Evolutionary conservation across 2,888 invertebrate genomes (phyloP).

Genomic region (Limnephilus lunatus): DNA sequence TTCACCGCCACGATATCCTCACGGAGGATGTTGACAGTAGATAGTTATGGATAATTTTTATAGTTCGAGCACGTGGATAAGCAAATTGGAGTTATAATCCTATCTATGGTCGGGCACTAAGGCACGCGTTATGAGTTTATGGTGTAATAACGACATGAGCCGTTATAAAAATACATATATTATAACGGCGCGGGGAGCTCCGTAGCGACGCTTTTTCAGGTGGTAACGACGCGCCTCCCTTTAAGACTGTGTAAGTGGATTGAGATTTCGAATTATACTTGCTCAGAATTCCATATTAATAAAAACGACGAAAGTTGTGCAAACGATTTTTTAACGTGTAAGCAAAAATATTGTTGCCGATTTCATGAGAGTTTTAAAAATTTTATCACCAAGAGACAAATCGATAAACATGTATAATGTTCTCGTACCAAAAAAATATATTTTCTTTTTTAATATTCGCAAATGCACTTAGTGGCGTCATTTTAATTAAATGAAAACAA

Average conservation of each 20-base stretch:
- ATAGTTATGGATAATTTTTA: conserved; percentile 30
- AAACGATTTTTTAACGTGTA: not conserved
- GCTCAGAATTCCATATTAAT: not conserved
- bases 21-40: not conserved
- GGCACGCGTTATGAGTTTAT: conserved; percentile 62
- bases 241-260: not conserved
- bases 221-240: not conserved
- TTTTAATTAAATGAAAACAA: no score
- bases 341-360: not conserved
- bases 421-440: no score
- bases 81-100: conserved; percentile 49
- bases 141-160: conserved; percentile 63
- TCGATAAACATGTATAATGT: no score
- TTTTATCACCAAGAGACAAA: not conserved
- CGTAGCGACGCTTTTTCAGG: conserved; percentile 47
- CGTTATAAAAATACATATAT: conserved; percentile 64
- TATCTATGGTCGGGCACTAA: conserved; percentile 41
- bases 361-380: not conserved
- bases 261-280: not conserved
- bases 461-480: no score
- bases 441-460: no score
- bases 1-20: not conserved
- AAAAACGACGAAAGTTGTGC: no score
- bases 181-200: conserved; percentile 53
- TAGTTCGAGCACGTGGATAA: conserved; percentile 42